A percentile compares a stretch with the other conserved stretches of the same genome.
These are phyloP conservation scores for Thymelicus sylvestris DNA, from an alignment of 2,888 invertebrate genomes.

Conservation along the genomic window DNA sequence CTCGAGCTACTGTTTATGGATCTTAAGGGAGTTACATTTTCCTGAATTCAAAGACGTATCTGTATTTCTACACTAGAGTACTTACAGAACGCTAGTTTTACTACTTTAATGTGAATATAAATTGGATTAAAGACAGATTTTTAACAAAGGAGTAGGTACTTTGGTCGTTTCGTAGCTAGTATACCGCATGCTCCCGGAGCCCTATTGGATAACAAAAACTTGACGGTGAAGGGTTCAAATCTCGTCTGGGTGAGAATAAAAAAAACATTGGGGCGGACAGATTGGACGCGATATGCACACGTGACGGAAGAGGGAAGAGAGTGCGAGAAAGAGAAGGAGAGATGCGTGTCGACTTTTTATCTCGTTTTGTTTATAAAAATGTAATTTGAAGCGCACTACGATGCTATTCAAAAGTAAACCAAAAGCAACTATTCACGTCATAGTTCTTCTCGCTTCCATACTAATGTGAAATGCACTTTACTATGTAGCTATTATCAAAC, in stretches of 20 bases:
- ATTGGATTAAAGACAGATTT: background rate
- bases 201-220: conserved; percentile 40
- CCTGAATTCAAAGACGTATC: too few species aligned
- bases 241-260: conserved; percentile 44
- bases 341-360: background rate
- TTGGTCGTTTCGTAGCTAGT: background rate
- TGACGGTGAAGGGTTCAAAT: conserved; percentile 38
- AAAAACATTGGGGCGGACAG: conserved; percentile 41
- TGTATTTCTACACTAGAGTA: too few species aligned
- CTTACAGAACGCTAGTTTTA: background rate
- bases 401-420: background rate
- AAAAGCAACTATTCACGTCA: background rate
- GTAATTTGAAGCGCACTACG: background rate
- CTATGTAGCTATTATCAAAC: too few species aligned
- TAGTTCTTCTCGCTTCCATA: too few species aligned
- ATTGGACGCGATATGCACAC: conserved; percentile 37
- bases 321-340: background rate
- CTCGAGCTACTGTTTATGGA: too few species aligned
- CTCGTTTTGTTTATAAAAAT: conserved; percentile 9
- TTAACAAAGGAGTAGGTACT: background rate
- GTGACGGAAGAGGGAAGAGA: background rate
- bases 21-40: too few species aligned
- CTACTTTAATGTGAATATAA: background rate
- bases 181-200: background rate
- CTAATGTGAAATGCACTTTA: too few species aligned